Conservation (phyloP, 2,113 vertebrate species). For the Myanophis thanlyinensis region DNA sequence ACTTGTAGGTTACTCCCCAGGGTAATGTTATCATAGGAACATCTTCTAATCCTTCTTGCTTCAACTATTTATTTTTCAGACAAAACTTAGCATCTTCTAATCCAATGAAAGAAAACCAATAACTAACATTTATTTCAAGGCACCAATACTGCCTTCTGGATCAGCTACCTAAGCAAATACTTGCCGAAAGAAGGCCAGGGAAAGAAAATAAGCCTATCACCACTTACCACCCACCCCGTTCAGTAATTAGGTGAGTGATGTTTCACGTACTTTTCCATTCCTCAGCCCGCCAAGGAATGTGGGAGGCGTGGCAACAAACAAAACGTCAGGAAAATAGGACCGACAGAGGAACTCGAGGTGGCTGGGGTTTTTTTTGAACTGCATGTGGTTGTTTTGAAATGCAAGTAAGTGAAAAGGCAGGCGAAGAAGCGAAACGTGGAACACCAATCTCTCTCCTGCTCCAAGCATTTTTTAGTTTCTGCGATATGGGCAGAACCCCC, state of each 20-base stretch:
- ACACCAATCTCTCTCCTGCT: background rate
- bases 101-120: background rate
- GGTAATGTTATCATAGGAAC: background rate
- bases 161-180: background rate
- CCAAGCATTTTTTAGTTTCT: too few species aligned
- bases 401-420: background rate
- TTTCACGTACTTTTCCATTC: background rate
- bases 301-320: background rate
- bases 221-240: background rate
- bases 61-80: background rate
- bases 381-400: background rate
- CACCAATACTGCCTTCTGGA: background rate
- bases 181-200: background rate
- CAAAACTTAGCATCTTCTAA: background rate
- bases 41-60: background rate
- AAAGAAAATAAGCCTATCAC: background rate
- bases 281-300: background rate
- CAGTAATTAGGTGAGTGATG: background rate
- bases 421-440: too few species aligned
- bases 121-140: background rate
- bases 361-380: background rate
- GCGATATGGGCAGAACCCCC: background rate
- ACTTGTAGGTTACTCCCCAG: background rate
- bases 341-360: too few species aligned
- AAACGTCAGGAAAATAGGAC: rapidly evolving